Evolutionary conservation across 2,113 vertebrate species (phyloP).

Genomic region (Lutjanus erythropterus): DNA sequence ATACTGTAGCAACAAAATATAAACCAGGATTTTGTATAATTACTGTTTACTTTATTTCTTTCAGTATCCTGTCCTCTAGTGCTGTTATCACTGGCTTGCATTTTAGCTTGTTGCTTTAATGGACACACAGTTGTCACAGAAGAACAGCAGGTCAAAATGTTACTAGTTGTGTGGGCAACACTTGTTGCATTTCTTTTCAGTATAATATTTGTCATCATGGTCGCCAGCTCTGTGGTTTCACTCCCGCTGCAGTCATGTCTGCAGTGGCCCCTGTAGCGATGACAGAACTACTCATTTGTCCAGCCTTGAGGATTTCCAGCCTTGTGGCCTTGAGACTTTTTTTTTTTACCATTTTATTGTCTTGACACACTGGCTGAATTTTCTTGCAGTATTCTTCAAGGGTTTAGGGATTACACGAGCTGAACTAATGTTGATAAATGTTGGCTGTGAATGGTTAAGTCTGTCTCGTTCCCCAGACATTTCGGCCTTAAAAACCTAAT

Average conservation of each 20-base stretch:
- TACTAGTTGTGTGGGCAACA: background rate
- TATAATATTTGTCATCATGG: conserved; percentile 8
- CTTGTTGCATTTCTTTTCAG: conserved; percentile 12
- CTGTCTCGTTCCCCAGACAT: background rate
- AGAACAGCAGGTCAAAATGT: background rate
- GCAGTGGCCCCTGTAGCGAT: background rate
- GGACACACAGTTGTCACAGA: background rate
- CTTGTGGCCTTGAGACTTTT: background rate
- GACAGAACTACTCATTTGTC: conserved; percentile 16
- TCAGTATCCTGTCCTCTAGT: background rate
- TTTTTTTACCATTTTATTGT: background rate
- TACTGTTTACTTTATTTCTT: too few species aligned
- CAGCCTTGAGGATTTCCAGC: conserved; percentile 10
- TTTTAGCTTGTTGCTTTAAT: conserved; percentile 2
- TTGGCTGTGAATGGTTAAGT: too few species aligned
- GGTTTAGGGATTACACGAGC: background rate
- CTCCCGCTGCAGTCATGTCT: background rate
- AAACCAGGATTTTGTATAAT: background rate
- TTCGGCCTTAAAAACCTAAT: background rate
- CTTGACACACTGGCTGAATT: background rate
- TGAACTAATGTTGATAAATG: background rate
- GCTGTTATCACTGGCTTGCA: background rate
- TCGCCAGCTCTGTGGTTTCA: background rate
- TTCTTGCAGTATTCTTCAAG: background rate
- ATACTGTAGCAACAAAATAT: background rate